Percentiles rank a stretch among this genome's conserved stretches.
phyloP scores from a whole-genome alignment of 2,113 vertebrate species.

The Apodemus sylvaticus region DNA sequence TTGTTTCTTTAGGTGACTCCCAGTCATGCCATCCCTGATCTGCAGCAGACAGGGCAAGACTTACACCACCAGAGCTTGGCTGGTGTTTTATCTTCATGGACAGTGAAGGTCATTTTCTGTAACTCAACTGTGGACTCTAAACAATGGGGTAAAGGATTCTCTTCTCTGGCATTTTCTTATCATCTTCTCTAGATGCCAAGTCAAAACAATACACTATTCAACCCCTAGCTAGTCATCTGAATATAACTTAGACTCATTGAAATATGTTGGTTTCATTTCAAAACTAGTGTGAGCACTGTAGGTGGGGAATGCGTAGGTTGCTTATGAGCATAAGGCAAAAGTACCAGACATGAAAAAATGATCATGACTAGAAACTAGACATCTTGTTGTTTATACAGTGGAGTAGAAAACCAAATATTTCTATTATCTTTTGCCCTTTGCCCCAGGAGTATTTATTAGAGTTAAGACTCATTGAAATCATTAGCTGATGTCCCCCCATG shows the following conservation, averaged over 20 bases:
- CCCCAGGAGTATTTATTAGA: neutral
- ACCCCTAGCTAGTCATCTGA: neutral
- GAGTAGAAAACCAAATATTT: neutral
- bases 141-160: neutral
- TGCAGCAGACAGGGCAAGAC: neutral
- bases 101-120: neutral
- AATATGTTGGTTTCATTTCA: neutral
- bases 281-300: neutral
- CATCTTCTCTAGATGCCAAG: neutral
- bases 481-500: neutral
- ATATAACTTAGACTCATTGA: neutral
- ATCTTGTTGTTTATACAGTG: neutral
- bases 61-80: too few species aligned
- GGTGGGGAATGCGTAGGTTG: neutral
- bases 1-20: neutral
- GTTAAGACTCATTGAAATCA: neutral
- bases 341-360: neutral
- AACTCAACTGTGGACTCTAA: neutral
- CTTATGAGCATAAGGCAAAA: neutral
- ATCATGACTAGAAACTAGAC: neutral
- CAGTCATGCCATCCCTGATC: neutral
- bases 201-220: too few species aligned
- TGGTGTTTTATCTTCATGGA: neutral
- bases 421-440: neutral
- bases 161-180: neutral